Evolutionary conservation across 1,140 invertebrate species (phyloP), one percentile per base, ranked within the genome.

Genomic region (Thereuonema tuberculata): DNA sequence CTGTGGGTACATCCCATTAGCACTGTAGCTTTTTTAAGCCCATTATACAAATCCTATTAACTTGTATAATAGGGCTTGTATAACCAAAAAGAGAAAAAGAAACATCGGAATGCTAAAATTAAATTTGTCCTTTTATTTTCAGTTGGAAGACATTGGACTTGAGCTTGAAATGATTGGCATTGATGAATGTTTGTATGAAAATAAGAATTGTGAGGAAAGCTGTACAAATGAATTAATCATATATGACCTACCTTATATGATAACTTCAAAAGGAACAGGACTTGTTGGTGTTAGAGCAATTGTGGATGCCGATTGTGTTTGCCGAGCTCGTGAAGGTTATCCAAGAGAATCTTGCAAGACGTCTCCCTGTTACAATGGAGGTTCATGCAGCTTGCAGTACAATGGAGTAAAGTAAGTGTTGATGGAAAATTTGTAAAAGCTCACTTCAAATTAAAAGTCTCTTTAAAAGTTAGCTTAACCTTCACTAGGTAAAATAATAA

Each of bases 251-350:
- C 85, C 88, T 0, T 81, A 84, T 31, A 76, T 82, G 2, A 85
- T 95, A 1, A 93, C 86, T 67, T 90, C 92, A 0, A 95, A 95
- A 68, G 84, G 81, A 1, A 89, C 86, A 1, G 89, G 89, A 2
- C 91, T 94, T 68, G 86, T 94, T 5, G 90, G 91, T 0, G 86
- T 95, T 0, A 80, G 82, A 52, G 88, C 90, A 0, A 78, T 83
- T 1, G 81, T 91, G 0, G 80, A 86, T 67, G 82, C 89, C 0
- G 76, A 83, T 37, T 94, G 90, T 66, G 60, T 58, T 21, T 67
- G 66, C 46, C 80, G 73, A 54, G 66, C 62, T 20, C 63, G 65
- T 29, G 26, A 59, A 52, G 64, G 61, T 9, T 63, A 64, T 62
- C 53, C 25, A 24, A 21, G 54, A 61, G 56, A 57, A 28, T 14